Evolutionary conservation across 2,113 vertebrate genomes (phyloP).

Genomic region (Varanus komodoensis): DNA sequence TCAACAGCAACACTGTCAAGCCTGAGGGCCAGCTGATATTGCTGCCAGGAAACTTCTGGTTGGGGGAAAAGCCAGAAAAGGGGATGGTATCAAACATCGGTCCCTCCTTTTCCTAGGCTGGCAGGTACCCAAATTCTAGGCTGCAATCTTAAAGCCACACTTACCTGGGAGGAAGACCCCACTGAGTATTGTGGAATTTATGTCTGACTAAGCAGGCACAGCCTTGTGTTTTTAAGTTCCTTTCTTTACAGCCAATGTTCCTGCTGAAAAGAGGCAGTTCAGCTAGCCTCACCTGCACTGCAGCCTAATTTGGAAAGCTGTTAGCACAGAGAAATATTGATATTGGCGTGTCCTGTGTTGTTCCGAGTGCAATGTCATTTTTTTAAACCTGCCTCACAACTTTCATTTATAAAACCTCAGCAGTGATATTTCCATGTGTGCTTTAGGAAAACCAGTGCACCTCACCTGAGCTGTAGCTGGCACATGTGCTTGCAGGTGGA

Average conservation of each 20-base stretch:
- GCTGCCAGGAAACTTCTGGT: no score
- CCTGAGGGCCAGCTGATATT: no score
- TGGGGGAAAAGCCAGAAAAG: no score
- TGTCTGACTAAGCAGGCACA: background rate
- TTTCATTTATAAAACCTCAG: background rate
- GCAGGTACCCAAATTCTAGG: background rate
- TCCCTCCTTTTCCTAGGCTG: no score
- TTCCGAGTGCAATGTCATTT: no score
- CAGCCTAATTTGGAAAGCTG: background rate
- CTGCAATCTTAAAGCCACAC: background rate
- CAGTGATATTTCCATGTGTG: no score
- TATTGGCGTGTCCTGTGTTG: background rate
- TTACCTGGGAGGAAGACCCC: background rate
- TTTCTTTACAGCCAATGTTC: background rate
- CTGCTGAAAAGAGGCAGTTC: background rate
- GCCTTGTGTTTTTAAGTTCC: background rate
- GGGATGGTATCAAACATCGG: no score
- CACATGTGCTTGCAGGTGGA: no score
- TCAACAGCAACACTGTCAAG: no score
- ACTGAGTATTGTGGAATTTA: background rate
- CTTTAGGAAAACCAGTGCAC: no score
- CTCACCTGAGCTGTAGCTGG: no score
- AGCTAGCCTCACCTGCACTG: background rate
- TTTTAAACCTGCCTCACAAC: background rate
- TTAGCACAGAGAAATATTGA: background rate